A percentile compares a stretch with the other conserved stretches of the same genome.
Conservation (phyloP, 2,113 vertebrate species). For the Taxidea taxus region DNA sequence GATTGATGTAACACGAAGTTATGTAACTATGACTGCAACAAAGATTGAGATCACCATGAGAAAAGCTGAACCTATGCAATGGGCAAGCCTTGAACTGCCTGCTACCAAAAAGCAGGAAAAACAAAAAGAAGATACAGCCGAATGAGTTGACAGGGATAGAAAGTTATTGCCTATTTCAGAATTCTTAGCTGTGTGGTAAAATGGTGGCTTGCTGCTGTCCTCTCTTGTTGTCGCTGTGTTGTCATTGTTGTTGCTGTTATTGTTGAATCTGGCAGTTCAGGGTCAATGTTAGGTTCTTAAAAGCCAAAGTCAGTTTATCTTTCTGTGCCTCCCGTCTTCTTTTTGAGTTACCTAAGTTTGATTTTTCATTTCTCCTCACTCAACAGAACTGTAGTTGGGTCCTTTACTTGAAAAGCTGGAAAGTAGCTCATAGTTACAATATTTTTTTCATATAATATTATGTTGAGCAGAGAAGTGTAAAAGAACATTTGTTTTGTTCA, state of each 20-base stretch:
- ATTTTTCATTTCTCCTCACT: constrained; percentile 32
- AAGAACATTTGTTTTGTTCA: not conserved
- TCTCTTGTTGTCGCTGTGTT: constrained; percentile 30
- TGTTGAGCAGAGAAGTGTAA: constrained; percentile 5
- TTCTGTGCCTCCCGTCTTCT: constrained; percentile 14
- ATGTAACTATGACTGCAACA: constrained; percentile 93
- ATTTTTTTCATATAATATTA: constrained; percentile 32
- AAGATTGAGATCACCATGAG: constrained; percentile 95
- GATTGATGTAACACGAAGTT: constrained; percentile 93
- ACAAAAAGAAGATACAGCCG: constrained; percentile 74
- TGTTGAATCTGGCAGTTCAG: constrained; percentile 66
- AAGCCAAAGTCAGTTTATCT: constrained; percentile 61
- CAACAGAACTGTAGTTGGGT: not conserved
- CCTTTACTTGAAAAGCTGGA: constrained; percentile 46
- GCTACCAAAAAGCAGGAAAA: constrained; percentile 80
- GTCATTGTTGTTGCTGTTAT: constrained; percentile 62
- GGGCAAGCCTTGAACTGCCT: constrained; percentile 95
- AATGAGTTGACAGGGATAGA: constrained; percentile 69
- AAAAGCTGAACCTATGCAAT: constrained; percentile 93
- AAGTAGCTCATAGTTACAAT: not conserved
- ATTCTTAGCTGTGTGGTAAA: constrained; percentile 46
- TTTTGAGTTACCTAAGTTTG: constrained; percentile 38
- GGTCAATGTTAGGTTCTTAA: constrained; percentile 40
- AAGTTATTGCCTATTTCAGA: constrained; percentile 28
- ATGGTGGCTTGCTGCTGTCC: constrained; percentile 82